Conservation (phyloP, 2,113 vertebrate genomes). For the Poeciliopsis turrubarensis region DNA sequence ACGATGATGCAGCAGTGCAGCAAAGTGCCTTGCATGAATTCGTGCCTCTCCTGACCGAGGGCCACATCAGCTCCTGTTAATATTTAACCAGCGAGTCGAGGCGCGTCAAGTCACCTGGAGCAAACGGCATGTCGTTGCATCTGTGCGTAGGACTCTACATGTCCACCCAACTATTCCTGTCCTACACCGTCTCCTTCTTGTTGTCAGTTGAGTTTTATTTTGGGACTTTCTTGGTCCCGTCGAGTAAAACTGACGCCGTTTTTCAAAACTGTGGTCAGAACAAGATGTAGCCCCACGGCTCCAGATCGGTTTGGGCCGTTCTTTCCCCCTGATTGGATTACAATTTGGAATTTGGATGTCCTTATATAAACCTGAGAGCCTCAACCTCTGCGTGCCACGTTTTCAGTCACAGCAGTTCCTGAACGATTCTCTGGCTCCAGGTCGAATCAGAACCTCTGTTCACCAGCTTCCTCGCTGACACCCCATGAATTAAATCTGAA, state of each 20-base stretch:
- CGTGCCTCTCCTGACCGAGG: constrained; percentile 35
- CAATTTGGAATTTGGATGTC: neutral
- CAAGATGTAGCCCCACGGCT: too few relatives aligned
- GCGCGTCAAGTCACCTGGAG: constrained; percentile 79
- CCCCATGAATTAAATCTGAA: constrained; percentile 16
- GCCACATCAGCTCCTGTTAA: constrained; percentile 78
- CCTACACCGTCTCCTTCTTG: too few relatives aligned
- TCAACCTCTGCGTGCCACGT: neutral
- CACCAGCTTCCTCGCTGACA: constrained; percentile 20
- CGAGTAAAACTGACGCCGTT: too few relatives aligned
- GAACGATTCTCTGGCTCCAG: neutral
- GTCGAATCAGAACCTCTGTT: constrained; percentile 8
- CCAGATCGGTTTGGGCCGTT: too few relatives aligned
- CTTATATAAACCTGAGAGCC: too few relatives aligned
- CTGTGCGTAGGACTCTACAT: constrained; percentile 1
- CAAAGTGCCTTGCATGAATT: constrained; percentile 50
- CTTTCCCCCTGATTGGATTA: too few relatives aligned
- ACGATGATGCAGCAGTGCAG: constrained; percentile 65
- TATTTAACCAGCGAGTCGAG: constrained; percentile 85
- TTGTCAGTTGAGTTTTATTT: too few relatives aligned
- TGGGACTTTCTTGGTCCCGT: too few relatives aligned
- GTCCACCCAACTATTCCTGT: neutral
- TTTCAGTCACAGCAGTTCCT: neutral
- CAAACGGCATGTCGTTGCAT: constrained; percentile 53
- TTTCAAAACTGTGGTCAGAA: too few relatives aligned